These are phyloP conservation scores for Eospalax fontanierii DNA, from an alignment of 2,797 vertebrate genomes.

Conservation along the genomic window DNA sequence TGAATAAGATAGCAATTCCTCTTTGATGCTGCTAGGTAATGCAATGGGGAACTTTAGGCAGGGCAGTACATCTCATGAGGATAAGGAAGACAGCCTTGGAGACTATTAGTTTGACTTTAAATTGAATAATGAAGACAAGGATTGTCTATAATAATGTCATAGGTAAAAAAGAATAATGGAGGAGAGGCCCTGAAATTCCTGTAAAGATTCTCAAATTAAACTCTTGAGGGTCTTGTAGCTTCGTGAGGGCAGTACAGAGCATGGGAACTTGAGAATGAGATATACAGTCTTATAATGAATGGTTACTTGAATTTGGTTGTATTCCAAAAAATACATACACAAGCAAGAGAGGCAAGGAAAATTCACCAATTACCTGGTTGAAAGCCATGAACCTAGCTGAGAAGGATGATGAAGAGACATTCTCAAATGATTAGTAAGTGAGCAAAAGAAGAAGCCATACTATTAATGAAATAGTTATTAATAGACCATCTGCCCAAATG, in stretches of 20 bases:
- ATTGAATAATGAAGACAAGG: not conserved
- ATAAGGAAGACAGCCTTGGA: not conserved
- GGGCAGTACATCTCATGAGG: not conserved
- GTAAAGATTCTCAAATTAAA: conserved; percentile 13
- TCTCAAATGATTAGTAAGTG: not conserved
- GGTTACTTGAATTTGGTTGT: not conserved
- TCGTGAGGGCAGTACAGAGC: not conserved
- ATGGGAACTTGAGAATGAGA: conserved; percentile 34
- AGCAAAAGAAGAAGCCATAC: not conserved
- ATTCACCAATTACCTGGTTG: not conserved
- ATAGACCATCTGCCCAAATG: conserved; percentile 4
- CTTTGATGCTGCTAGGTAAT: not conserved
- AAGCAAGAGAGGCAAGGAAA: conserved; percentile 28
- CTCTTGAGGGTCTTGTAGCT: not conserved
- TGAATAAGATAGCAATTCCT: not conserved
- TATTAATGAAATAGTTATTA: not conserved
- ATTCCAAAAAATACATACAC: conserved; percentile 16
- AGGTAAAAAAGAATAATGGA: not conserved
- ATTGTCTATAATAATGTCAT: not conserved
- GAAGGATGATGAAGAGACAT: conserved; percentile 2
- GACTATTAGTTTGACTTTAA: conserved; percentile 15
- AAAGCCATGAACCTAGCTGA: not conserved
- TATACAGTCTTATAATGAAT: not conserved
- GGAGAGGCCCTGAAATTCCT: not conserved
- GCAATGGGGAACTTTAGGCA: not conserved